A percentile compares a stretch with the other conserved stretches of the same genome.
phyloP scores from a whole-genome alignment of 2,113 vertebrate genomes.

The human (Homo sapiens) region GRCh38 chr13:40577001-40577500 shows the following conservation, averaged over 20 bases:
- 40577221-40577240: not conserved
- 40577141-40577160: not conserved
- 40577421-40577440: not conserved
- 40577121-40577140: not conserved
- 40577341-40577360: not conserved
- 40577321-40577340: not conserved
- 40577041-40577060: not conserved
- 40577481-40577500: not conserved
- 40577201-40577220: not conserved
- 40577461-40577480: not conserved
- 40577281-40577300: not conserved
- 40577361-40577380: not conserved
- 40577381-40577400: not conserved
- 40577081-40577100: not conserved
- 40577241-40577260: not conserved
- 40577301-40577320: not conserved
- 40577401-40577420: not conserved
- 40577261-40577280: not conserved
- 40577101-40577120: not conserved
- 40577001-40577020: not conserved
- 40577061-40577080: not conserved
- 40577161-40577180: rapidly evolving
- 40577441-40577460: not conserved
- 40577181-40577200: not conserved
- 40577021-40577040: slow-evolving; percentile 32